Evolutionary conservation across 2,113 vertebrate species (phyloP).

Genomic region (Malurus cyaneus): DNA sequence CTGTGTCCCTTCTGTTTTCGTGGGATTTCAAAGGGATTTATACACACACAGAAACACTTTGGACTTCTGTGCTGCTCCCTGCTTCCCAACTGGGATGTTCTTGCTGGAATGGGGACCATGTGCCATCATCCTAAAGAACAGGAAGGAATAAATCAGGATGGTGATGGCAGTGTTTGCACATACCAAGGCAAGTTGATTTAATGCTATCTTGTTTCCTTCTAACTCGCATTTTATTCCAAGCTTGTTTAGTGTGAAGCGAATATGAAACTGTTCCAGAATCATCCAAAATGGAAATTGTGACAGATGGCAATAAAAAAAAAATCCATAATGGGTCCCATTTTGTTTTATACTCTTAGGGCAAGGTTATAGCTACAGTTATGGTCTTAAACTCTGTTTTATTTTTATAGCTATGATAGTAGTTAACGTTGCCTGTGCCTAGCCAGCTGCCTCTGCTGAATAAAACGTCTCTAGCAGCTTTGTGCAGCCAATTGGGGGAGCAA

Average conservation of each 20-base stretch:
- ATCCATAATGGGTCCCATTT: constrained; percentile 42
- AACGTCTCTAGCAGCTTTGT: background rate
- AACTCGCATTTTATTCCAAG: constrained; percentile 58
- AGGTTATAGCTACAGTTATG: constrained; percentile 59
- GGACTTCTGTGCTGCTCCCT: background rate
- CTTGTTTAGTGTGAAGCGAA: constrained; percentile 38
- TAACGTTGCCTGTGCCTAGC: constrained; percentile 13
- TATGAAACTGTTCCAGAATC: constrained; percentile 43
- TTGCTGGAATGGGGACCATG: background rate
- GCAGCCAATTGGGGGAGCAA: background rate
- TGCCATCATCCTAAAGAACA: background rate
- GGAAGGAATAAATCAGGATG: constrained; percentile 30
- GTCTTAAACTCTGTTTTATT: constrained; percentile 59
- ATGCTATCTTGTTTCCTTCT: constrained; percentile 27
- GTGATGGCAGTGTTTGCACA: constrained; percentile 43
- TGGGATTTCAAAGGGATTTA: background rate
- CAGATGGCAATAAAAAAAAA: constrained; percentile 62
- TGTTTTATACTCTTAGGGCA: constrained; percentile 57
- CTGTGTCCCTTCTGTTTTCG: background rate
- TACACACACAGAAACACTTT: background rate
- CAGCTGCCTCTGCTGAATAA: constrained; percentile 29
- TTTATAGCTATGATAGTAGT: constrained; percentile 39
- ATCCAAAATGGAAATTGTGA: constrained; percentile 52
- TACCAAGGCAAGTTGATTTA: constrained; percentile 33
- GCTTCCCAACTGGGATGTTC: background rate